Base-by-base conservation (phyloP, 1,140 invertebrate genomes). In the Bicyclus anynana region DNA sequence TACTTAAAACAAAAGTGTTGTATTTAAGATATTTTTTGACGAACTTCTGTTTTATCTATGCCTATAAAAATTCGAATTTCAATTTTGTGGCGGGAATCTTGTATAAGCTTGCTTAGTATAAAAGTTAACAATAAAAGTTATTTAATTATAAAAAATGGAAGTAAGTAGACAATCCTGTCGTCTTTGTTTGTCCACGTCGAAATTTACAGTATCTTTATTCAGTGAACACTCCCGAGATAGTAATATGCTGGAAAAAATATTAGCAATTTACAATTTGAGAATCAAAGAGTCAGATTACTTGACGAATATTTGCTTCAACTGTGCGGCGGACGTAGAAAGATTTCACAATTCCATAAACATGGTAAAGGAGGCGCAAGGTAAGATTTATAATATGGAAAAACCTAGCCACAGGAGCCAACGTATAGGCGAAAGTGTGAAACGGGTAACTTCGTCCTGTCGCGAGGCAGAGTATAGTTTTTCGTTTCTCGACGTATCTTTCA, bases 401-500 rank as follows among this genome's bases (percentile, higher is more conserved):
- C 6, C 20, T 37, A 29, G 18, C 18, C 17, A 27, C 33, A 21
- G 38, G 12, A 52, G 37, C 37, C n/a, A 9, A 37, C 35, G n/a
- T 17, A 42, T 54, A 5, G 55, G 69, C 37, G 40, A 52, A 57
- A 64, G 57, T 26, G 21, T 72, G 1, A 78, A 72, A 6, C 70
- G 70, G 10, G 74, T 67, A 13, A 51, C 80, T n/a, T 68, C 80
- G n/a, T 81, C 81, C 2, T 82, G 80, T 58, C 75, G 80, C 0
- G 80, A 82, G 40, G 71, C 72, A 5, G 81, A 84, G 62, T 83
- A 77, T 40, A 79, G 80, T 2, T 84, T 87, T 56, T 80, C 82
- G 5, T 82, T 82, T 57, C 65, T 84, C 14, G 74, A 82, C 50
- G 49, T 70, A 52, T 61, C 59, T 12, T 9, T 44, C 4, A 12